Percentiles rank a stretch among this genome's conserved stretches.
phyloP scores from a whole-genome alignment of 2,888 invertebrate genomes.

The Lycaena phlaeas region DNA sequence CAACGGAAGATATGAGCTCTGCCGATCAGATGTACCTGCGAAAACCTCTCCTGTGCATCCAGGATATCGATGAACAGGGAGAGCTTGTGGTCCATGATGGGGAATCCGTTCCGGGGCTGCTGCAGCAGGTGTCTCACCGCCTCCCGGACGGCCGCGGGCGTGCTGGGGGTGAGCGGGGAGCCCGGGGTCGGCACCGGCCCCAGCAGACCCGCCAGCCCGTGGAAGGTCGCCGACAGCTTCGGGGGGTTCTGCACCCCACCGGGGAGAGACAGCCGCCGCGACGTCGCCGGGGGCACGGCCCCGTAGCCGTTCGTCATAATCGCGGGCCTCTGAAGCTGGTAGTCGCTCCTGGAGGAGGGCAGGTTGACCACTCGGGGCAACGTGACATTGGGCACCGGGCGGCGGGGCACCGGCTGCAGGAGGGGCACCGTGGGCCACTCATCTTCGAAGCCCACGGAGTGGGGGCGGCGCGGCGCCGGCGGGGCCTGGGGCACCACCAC shows the following conservation, averaged over 20 bases:
- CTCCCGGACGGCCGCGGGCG: slow-evolving; percentile 78
- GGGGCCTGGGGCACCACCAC: slow-evolving; percentile 59
- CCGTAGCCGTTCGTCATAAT: slow-evolving; percentile 67
- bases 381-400: slow-evolving; percentile 58
- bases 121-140: slow-evolving; percentile 79
- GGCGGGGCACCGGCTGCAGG: slow-evolving; percentile 69
- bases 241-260: slow-evolving; percentile 63
- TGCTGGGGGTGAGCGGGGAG: slow-evolving; percentile 62
- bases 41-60: slow-evolving; percentile 86
- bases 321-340: slow-evolving; percentile 72
- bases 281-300: slow-evolving; percentile 63
- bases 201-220: slow-evolving; percentile 60
- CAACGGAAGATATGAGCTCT: too few species aligned
- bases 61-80: slow-evolving; percentile 86
- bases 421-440: slow-evolving; percentile 62
- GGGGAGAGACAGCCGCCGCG: slow-evolving; percentile 70
- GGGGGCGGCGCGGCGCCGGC: slow-evolving; percentile 65
- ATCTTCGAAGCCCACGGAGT: slow-evolving; percentile 74
- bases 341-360: slow-evolving; percentile 75
- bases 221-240: slow-evolving; percentile 77
- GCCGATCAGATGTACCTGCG: slow-evolving; percentile 85
- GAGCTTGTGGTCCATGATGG: slow-evolving; percentile 84
- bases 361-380: slow-evolving; percentile 64
- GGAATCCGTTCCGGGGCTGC: slow-evolving; percentile 82
- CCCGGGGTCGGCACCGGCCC: slow-evolving; percentile 40